These are phyloP conservation scores for Scomberomorus guttatus DNA, from an alignment of 2,797 vertebrate species.

Conservation along the genomic window DNA sequence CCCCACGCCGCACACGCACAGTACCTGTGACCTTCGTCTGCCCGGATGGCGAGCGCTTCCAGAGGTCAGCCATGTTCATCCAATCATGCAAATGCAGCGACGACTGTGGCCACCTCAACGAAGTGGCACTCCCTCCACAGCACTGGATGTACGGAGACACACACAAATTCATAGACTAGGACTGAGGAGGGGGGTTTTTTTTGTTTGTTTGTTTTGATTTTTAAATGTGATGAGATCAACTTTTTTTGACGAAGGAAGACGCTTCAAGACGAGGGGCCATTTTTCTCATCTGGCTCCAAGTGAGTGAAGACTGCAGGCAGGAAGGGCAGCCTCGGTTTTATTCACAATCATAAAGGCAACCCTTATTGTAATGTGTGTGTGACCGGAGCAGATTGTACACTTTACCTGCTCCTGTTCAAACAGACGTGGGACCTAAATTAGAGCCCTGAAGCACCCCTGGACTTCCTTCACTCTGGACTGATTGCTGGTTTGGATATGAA, in stretches of 20 bases:
- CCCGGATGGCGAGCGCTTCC: conserved; percentile 77
- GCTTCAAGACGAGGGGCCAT: conserved; percentile 39
- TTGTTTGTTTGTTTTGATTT: background rate
- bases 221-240: conserved; percentile 25
- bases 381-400: conserved; percentile 61
- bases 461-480: conserved; percentile 41
- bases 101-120: conserved; percentile 80
- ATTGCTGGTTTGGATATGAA: conserved; percentile 45
- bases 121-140: conserved; percentile 77
- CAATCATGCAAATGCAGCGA: conserved; percentile 84
- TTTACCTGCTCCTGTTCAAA: conserved; percentile 59
- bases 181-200: background rate
- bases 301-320: conserved; percentile 41
- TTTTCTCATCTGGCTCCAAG: conserved; percentile 52
- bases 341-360: conserved; percentile 45
- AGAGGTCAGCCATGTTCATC: conserved; percentile 82
- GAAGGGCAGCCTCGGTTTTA: conserved; percentile 38
- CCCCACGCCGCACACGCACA: conserved; percentile 79
- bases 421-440: conserved; percentile 67
- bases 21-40: conserved; percentile 79
- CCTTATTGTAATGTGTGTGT: conserved; percentile 52
- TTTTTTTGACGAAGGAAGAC: conserved; percentile 42
- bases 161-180: conserved; percentile 81
- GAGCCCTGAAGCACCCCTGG: conserved; percentile 59
- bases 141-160: conserved; percentile 84